Evolutionary conservation across 2,797 vertebrate genomes (phyloP), one percentile per base, ranked within the genome.

Genomic region (Chanos chanos): DNA sequence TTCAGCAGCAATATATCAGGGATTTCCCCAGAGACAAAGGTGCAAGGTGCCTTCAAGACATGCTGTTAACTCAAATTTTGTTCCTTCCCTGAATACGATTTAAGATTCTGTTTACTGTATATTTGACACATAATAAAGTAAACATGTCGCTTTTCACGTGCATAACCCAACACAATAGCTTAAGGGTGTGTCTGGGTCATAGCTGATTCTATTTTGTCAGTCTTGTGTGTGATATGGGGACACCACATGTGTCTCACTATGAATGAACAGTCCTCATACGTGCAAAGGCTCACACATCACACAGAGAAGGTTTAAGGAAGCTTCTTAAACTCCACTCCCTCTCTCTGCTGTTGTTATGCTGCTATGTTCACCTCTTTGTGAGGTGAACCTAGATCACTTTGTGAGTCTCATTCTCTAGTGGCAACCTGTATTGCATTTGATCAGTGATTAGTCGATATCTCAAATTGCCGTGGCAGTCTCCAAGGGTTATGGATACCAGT

Each of bases 101-200:
- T 7, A 44, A 22, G 37, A 36, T 21, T 8, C 40, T 5, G 22
- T 61, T 52, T 33, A 33, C 9, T 18, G 25, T 31, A 31, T 3
- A 30, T 28, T 41, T 53, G 47, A 36, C 16, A 57, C 8, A 31
- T 10, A 24, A 56, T 59, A 24, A 13, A 59, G 44, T 53, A 67
- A 63, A 64, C 27, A 25, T 12, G 31, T n/a, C 3, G n/a, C 18
- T 8, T 30, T 50, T 51, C 27, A 16, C 15, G 13, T 22, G 19
- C 30, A 16, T 6, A 1, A 24, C 12, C 7, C 47, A 44, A 51
- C 33, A 9, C 57, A 3, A 51, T 45, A 5, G 37, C 27, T 0
- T 9, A 9, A 3, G 15, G 62, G 62, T 25, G 61, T 25, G 45
- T 34, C 13, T 1, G n/a, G 2, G 6, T 39, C 22, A 54, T 48